Percentiles rank a stretch among this genome's conserved stretches.
Conservation (phyloP, 30 jellyfish, hydroid and myxozoan species). For the Chrysaora quinquecirrha region DNA sequence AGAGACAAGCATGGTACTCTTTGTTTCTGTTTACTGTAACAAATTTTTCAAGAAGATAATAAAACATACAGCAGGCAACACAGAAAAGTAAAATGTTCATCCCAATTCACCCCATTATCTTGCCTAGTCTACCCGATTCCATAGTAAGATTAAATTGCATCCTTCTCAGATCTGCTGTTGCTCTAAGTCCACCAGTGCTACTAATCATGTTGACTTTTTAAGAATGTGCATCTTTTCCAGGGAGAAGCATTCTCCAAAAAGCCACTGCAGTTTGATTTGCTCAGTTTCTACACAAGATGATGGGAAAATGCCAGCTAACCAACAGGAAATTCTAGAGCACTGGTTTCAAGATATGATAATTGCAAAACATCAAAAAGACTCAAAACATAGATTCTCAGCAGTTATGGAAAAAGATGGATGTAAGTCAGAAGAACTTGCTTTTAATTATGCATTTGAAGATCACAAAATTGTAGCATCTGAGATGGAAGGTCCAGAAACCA, state of each 20-base stretch:
- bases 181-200: no score
- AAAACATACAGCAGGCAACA: no score
- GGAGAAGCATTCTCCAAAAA: background rate
- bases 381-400: background rate
- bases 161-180: no score
- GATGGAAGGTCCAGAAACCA: background rate
- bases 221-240: background rate
- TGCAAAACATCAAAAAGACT: background rate
- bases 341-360: constrained; percentile 32
- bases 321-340: background rate
- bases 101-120: no score
- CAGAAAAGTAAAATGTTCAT: no score
- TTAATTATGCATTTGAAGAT: background rate
- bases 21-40: no score
- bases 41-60: no score
- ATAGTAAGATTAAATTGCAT: no score
- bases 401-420: background rate
- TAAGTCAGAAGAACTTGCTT: background rate
- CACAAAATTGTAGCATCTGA: background rate
- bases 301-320: background rate
- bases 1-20: no score
- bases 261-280: constrained; percentile 8
- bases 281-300: background rate
- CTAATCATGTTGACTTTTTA: no score
- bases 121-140: no score